A percentile compares a stretch with the other conserved stretches of the same genome.
These are phyloP conservation scores for Meriones psammophilus DNA, from an alignment of 2,797 vertebrate genomes.

Conservation along the genomic window DNA sequence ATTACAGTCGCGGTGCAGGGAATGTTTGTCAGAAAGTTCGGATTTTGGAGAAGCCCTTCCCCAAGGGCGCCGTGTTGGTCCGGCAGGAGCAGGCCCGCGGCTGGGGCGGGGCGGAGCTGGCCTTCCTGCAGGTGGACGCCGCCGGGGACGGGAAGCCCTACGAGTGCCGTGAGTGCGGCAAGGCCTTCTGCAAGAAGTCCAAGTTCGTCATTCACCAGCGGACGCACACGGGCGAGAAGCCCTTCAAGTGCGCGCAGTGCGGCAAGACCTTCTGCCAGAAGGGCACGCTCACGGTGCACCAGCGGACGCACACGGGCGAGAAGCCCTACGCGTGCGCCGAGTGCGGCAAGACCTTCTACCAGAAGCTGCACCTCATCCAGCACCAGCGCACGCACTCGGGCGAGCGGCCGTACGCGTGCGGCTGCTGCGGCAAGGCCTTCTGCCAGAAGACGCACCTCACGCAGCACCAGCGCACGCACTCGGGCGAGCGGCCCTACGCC, in stretches of 20 bases:
- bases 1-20: constrained; percentile 70
- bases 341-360: constrained; percentile 86
- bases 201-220: constrained; percentile 86
- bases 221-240: constrained; percentile 86
- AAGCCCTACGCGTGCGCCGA: constrained; percentile 85
- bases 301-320: constrained; percentile 85
- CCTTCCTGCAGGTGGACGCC: constrained; percentile 78
- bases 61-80: constrained; percentile 78
- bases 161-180: constrained; percentile 83
- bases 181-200: constrained; percentile 85
- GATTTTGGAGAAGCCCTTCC: constrained; percentile 84
- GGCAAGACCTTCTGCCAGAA: constrained; percentile 87
- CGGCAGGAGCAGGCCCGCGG: constrained; percentile 76
- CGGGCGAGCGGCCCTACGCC: constrained; percentile 86
- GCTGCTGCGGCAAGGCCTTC: constrained; percentile 85
- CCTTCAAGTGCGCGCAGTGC: constrained; percentile 85
- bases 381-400: constrained; percentile 86
- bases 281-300: constrained; percentile 85
- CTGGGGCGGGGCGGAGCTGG: constrained; percentile 74
- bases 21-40: constrained; percentile 76
- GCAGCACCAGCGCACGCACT: constrained; percentile 94
- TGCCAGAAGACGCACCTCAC: constrained; percentile 85
- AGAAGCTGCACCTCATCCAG: constrained; percentile 85
- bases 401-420: constrained; percentile 85
- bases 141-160: constrained; percentile 84